Evolutionary conservation across 2,113 vertebrate genomes (phyloP), one percentile per base, ranked within the genome.

Genomic region (Pygoscelis antarcticus): DNA sequence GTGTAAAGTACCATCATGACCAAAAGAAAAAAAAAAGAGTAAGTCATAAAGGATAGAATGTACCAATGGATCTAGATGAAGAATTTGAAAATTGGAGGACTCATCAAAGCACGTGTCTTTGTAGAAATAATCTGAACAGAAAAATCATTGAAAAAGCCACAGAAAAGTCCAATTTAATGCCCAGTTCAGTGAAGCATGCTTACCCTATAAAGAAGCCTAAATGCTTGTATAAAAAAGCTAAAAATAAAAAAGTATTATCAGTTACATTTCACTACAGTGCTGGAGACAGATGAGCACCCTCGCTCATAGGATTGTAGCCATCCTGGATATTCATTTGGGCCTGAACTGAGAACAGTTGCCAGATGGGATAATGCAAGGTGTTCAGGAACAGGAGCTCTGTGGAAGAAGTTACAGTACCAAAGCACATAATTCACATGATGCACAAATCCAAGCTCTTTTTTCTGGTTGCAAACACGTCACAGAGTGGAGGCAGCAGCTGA

Each of bases 231-330:
- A 32, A 62, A 83, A 58, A 70, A 55, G 16, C 36, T 84, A 75
- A 78, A 51, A 22, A 18, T 34, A 4, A 36, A 61, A 36, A 65
- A 40, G 15, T 65, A 51, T 57, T 82, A 81, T n/a, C 23, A n/a
- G 16, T 76, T 72, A 36, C 15, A 29, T 65, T 79, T 87, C 61
- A 46, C 40, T 68, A 15, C n/a, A 16, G 8, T 9, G 17, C 44
- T 89, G 38, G 72, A 51, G 61, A 49, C 46, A 92, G 75, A 36
- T 4, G 26, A 82, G 36, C 6, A 6, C 9, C 27, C 38, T 71
- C 1, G 1, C 40, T 29, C 18, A 22, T 1, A 44, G 55, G 16
- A n/a, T 11, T 61, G 22, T 40, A 46, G 34, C 25, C 0, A 0
- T 46, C 57, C 78, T 3, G 32, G 52, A 13, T 36, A 44, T 42